Base-by-base conservation (phyloP, 2,888 invertebrate genomes). In the Lutraria lutraria region DNA sequence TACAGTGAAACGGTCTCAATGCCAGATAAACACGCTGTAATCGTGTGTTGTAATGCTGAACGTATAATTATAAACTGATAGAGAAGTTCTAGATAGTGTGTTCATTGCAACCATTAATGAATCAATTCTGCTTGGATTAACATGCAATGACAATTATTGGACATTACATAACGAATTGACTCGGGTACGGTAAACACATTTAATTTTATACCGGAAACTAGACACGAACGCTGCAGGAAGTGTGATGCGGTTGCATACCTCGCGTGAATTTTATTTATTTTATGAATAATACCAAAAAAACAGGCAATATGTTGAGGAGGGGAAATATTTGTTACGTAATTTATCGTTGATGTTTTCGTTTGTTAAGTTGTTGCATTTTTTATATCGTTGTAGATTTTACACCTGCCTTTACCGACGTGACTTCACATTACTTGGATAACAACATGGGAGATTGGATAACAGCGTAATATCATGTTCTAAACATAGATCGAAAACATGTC, bases 371-470 rank as follows among this genome's bases (percentile, higher is more conserved):
- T 68, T 68, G 63, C 63, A 68, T 68, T 68, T 68, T 68, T 68
- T 25, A 21, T 81, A n/a, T 81, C 81, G 81, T 81, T 81, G 19
- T 25, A 81, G 81, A 53, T 52, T 21, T 21, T 81, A 63, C 83
- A 83, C 83, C 83, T 83, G 83, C 83, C n/a, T 4, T 4, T 34
- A 19, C 25, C 31, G 31, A 60, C 68, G 83, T 83, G 83, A 83
- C 83, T 63, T 34, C 63, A n/a, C 63, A 63, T 68, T 25, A 68
- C 63, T n/a, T 25, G n/a, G 83, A 68, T 25, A 81, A 82, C 53
- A 29, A 25, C 63, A 25, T 12, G 25, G 13, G 63, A 68, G 63
- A 68, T 60, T 19, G 60, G n/a, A 60, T 68, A 68, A 68, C 63
- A 68, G 25, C 63, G 63, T 10, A 68, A 25, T 68, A 68, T 68